Evolutionary conservation across 2,888 invertebrate species (phyloP).

Genomic region (Temnothorax ravouxi): DNA sequence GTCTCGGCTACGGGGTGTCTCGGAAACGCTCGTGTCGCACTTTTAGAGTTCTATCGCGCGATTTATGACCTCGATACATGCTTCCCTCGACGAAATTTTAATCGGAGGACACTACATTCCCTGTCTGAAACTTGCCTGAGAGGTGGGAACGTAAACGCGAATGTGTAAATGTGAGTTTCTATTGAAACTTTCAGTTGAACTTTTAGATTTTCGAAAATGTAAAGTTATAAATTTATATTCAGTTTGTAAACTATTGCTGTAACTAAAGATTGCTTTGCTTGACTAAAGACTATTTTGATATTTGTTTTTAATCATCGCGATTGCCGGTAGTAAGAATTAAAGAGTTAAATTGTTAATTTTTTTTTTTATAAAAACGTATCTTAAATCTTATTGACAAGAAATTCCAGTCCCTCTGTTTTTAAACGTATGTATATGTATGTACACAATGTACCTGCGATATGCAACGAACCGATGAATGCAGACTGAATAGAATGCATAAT

Average conservation of each 20-base stretch:
- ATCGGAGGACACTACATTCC: background rate
- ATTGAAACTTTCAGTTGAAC: background rate
- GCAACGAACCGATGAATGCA: background rate
- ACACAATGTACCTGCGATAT: too few species aligned
- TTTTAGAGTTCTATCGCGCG: background rate
- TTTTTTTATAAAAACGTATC: too few species aligned
- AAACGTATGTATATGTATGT: too few species aligned
- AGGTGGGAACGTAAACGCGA: background rate
- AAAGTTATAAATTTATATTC: background rate
- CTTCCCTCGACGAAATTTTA: background rate
- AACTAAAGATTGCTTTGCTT: background rate
- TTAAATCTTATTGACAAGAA: too few species aligned
- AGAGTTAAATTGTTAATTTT: background rate
- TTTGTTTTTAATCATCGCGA: background rate
- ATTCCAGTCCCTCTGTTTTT: too few species aligned
- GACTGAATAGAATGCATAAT: background rate
- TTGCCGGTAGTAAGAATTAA: background rate
- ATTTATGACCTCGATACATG: background rate
- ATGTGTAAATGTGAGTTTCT: background rate
- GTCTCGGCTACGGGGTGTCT: slow-evolving; percentile 28
- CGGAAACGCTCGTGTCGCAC: slow-evolving; percentile 11
- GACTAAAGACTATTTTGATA: background rate
- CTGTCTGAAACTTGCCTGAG: background rate
- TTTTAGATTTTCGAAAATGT: background rate
- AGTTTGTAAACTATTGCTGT: background rate